phyloP scores from a whole-genome alignment of 2,888 invertebrate genomes.

The Amphipyra berbera region DNA sequence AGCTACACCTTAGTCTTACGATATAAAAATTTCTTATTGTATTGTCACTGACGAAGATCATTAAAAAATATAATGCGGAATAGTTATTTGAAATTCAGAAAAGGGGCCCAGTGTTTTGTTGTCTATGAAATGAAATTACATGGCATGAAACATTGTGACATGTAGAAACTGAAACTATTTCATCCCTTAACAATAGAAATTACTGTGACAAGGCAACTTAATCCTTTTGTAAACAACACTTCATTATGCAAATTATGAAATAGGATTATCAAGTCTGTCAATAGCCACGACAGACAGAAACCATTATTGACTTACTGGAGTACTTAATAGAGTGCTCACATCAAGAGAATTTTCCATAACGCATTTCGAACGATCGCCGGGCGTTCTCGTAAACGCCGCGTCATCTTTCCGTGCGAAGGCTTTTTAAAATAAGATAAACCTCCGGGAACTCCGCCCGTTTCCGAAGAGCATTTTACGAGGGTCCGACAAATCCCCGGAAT shows the following conservation, averaged over 20 bases:
- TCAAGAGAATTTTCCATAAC: constrained; percentile 67
- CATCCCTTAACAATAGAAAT: no score
- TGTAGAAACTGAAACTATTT: no score
- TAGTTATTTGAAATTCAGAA: no score
- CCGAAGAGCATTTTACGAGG: constrained; percentile 80
- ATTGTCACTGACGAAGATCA: no score
- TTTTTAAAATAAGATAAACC: constrained; percentile 79
- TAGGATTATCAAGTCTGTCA: constrained; percentile 50
- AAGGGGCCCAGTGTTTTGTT: no score
- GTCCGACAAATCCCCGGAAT: constrained; percentile 79
- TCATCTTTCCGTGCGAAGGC: constrained; percentile 68
- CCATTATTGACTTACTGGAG: constrained; percentile 61
- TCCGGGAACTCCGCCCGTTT: constrained; percentile 66
- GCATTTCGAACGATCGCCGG: constrained; percentile 55
- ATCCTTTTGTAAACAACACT: background rate
- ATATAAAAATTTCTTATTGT: no score
- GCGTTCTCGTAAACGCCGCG: constrained; percentile 63
- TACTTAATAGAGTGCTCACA: constrained; percentile 62
- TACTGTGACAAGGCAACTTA: no score
- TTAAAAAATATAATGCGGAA: no score
- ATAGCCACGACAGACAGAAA: constrained; percentile 46
- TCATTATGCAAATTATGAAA: constrained; percentile 11
- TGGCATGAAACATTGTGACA: no score
- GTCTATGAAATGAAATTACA: no score
- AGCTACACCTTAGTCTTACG: no score